These are phyloP conservation scores for Pipa parva DNA, from an alignment of 2,113 vertebrate genomes.

Conservation along the genomic window DNA sequence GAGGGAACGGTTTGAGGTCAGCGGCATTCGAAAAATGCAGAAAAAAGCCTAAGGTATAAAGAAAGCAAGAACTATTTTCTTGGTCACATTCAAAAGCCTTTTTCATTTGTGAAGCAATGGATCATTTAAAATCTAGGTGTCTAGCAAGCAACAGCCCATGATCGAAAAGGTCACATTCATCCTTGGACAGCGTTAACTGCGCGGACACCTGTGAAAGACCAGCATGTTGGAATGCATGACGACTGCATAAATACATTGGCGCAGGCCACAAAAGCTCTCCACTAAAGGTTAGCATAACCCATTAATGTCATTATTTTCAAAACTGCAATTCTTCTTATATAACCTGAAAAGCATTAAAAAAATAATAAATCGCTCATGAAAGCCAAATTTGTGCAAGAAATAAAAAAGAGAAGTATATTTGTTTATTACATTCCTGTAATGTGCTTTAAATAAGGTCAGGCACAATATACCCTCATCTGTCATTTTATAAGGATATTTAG, in stretches of 20 bases:
- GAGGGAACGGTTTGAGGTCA: conserved; percentile 31
- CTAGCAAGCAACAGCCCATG: neutral
- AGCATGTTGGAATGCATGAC: neutral
- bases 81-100: conserved; percentile 35
- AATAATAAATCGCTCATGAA: too few relatives aligned
- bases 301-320: conserved; percentile 38
- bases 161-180: conserved; percentile 22
- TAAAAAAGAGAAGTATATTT: too few relatives aligned
- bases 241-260: conserved; percentile 23
- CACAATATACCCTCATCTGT: too few relatives aligned
- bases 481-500: too few relatives aligned
- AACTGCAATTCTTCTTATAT: conserved; percentile 33
- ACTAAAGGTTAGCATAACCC: conserved; percentile 33
- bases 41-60: conserved; percentile 26
- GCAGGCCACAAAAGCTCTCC: conserved; percentile 11
- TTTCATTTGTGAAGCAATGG: conserved; percentile 27
- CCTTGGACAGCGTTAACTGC: neutral
- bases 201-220: conserved; percentile 12
- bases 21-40: conserved; percentile 36
- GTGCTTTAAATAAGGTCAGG: too few relatives aligned
- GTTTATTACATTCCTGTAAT: too few relatives aligned
- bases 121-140: conserved; percentile 30
- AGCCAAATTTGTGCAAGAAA: neutral
- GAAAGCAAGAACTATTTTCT: conserved; percentile 30
- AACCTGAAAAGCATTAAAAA: conserved; percentile 4